A percentile compares a stretch with the other conserved stretches of the same genome.
Evolutionary conservation across 2,888 invertebrate genomes (phyloP).

Genomic region (Coleophora deauratella): DNA sequence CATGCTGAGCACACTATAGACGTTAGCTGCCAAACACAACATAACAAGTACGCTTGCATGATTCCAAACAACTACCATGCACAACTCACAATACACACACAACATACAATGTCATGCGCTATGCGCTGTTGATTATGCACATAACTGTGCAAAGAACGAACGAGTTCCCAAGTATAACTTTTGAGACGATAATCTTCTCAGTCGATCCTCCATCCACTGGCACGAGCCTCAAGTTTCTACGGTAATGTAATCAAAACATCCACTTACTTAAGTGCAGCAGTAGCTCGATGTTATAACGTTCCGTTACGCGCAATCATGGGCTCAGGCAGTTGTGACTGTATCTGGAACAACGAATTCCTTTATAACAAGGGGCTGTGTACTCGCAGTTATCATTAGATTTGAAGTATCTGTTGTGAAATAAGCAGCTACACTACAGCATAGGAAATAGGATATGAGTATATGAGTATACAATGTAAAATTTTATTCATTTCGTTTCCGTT

Average conservation of each 20-base stretch:
- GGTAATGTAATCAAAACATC: conserved; percentile 7
- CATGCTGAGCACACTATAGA: neutral
- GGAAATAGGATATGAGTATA: no score
- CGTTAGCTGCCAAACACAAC: neutral
- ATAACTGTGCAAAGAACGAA: no score
- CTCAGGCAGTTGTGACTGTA: conserved; percentile 26
- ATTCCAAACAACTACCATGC: neutral
- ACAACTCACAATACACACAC: neutral
- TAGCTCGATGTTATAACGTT: conserved; percentile 60
- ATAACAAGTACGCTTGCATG: neutral
- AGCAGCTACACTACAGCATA: conserved; percentile 1
- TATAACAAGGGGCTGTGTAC: no score
- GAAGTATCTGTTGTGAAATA: neutral
- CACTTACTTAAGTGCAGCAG: conserved; percentile 55
- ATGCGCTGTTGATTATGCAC: no score
- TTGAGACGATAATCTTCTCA: no score
- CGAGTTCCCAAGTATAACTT: no score
- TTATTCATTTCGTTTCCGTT: no score
- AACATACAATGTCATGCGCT: no score
- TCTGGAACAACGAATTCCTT: conserved; percentile 46
- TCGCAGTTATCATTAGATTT: no score
- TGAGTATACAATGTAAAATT: no score
- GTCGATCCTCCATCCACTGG: no score
- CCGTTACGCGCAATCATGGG: conserved; percentile 44
- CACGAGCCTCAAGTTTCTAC: neutral